Conservation (phyloP, 1,140 invertebrate species). For the Papilio machaon region DNA sequence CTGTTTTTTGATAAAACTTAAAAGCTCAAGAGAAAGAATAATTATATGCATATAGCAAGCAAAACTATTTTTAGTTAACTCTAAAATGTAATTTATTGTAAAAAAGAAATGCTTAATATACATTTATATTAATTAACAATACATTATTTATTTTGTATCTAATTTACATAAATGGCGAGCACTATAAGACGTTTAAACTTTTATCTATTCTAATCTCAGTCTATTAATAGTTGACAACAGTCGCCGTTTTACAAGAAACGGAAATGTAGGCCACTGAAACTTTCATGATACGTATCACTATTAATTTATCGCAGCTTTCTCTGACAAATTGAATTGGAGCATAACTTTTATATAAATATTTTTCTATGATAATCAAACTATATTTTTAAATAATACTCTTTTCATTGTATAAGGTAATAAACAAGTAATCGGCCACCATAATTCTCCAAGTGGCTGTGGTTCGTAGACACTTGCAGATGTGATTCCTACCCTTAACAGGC, state of each 20-base stretch:
- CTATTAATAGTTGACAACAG: conserved; percentile 4
- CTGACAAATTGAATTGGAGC: background rate
- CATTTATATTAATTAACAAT: background rate
- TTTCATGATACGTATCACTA: conserved; percentile 1
- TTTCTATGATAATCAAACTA: background rate
- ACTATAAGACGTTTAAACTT: background rate
- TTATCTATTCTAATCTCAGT: background rate
- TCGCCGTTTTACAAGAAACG: background rate
- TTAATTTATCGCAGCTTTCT: background rate
- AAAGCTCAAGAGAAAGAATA: too few relatives aligned
- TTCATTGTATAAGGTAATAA: background rate
- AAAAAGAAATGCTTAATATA: too few relatives aligned
- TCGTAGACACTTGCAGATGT: too few relatives aligned
- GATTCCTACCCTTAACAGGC: too few relatives aligned
- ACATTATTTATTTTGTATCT: background rate
- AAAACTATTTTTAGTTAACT: too few relatives aligned
- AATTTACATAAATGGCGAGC: background rate
- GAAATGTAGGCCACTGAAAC: background rate
- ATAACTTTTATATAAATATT: background rate
- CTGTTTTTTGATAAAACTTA: too few relatives aligned
- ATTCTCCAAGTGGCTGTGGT: too few relatives aligned
- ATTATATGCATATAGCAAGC: too few relatives aligned
- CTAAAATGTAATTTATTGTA: too few relatives aligned
- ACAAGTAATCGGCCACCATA: too few relatives aligned
- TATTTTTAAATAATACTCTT: background rate